Percentiles rank a stretch among this genome's conserved stretches.
These are phyloP conservation scores for Marmota monax DNA, from an alignment of 2,113 vertebrate species.

Conservation along the genomic window DNA sequence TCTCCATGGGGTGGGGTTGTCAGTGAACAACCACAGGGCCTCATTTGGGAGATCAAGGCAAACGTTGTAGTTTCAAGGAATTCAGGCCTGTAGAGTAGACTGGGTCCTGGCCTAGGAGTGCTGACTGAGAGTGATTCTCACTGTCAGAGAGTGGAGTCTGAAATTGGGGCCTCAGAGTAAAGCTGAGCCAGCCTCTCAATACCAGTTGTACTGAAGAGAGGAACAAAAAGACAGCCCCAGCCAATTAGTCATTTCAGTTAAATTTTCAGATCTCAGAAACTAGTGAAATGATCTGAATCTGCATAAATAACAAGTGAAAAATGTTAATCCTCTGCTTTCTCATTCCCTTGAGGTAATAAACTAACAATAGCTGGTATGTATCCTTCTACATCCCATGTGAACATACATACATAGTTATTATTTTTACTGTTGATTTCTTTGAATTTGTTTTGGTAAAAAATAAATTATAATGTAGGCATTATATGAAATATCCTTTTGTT, in stretches of 20 bases:
- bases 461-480: background rate
- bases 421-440: slow-evolving; percentile 6
- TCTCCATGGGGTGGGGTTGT: background rate
- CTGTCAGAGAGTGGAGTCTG: background rate
- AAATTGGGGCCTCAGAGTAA: background rate
- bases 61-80: background rate
- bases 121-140: background rate
- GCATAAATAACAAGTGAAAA: background rate
- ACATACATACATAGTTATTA: background rate
- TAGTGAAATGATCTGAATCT: background rate
- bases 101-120: background rate
- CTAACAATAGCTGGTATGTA: background rate
- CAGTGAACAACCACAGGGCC: no score
- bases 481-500: background rate
- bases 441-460: background rate
- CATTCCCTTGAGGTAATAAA: background rate
- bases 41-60: background rate
- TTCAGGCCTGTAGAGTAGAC: background rate
- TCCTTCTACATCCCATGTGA: background rate
- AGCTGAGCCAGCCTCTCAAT: background rate
- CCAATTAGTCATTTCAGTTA: background rate
- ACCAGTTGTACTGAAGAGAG: background rate
- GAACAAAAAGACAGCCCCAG: background rate
- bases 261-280: background rate
- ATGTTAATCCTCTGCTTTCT: background rate